A percentile compares a stretch with the other conserved stretches of the same genome.
Evolutionary conservation across 2,113 vertebrate species (phyloP).

Genomic region (Nycticorax nycticorax): DNA sequence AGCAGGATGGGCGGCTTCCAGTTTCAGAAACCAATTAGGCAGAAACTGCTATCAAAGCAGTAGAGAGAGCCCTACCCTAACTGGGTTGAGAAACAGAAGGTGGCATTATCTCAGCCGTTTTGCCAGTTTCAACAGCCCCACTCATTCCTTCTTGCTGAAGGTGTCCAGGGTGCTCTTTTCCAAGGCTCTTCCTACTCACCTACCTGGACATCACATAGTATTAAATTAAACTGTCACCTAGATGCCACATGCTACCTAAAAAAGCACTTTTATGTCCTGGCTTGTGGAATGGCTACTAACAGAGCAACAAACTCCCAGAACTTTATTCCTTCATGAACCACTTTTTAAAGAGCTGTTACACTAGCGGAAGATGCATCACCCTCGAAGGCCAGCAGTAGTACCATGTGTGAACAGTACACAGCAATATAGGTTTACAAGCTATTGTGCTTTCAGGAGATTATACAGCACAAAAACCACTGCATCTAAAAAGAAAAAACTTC

Average conservation of each 20-base stretch:
- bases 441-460: background rate
- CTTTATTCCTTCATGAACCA: background rate
- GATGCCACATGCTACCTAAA: background rate
- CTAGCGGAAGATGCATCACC: accelerated
- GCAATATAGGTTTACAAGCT: background rate
- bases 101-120: background rate
- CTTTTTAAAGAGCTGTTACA: background rate
- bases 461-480: background rate
- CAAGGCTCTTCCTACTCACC: background rate
- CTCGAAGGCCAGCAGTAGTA: background rate
- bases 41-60: constrained; percentile 67
- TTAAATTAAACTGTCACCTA: background rate
- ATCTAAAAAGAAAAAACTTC: background rate
- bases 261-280: background rate
- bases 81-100: constrained; percentile 40
- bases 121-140: background rate
- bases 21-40: constrained; percentile 57
- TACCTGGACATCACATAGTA: background rate
- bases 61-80: constrained; percentile 54
- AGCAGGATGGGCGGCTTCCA: constrained; percentile 58
- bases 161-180: background rate
- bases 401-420: background rate
- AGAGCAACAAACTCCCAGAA: background rate
- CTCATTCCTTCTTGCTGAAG: background rate
- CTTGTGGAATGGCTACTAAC: background rate